Evolutionary conservation across 2,888 invertebrate genomes (phyloP).

Genomic region (Ectemnius cavifrons): DNA sequence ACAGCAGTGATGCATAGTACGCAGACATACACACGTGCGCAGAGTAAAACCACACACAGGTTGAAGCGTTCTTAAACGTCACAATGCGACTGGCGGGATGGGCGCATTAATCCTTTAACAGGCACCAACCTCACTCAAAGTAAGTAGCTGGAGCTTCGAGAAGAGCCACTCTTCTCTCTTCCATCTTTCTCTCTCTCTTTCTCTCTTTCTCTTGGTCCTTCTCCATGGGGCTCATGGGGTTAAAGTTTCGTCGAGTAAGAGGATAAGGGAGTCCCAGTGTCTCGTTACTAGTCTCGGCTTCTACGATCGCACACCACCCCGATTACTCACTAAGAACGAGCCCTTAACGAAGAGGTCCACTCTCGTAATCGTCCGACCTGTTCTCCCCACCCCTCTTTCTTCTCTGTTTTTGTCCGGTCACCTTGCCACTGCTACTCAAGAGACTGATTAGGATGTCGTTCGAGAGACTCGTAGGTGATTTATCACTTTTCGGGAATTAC

Average conservation of each 20-base stretch:
- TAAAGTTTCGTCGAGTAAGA: conserved; percentile 37
- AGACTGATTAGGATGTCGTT: not conserved
- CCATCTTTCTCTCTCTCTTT: not conserved
- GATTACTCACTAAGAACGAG: too few relatives aligned
- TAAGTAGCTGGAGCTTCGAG: conserved; percentile 41
- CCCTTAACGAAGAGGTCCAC: not conserved
- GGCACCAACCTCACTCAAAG: conserved; percentile 29
- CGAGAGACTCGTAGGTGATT: too few relatives aligned
- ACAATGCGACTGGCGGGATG: conserved; percentile 56
- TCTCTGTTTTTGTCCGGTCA: conserved; percentile 1
- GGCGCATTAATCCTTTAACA: conserved; percentile 59
- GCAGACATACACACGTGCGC: conserved; percentile 34
- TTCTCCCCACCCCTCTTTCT: not conserved
- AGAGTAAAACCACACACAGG: too few relatives aligned
- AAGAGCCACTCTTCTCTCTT: conserved; percentile 34
- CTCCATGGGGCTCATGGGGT: not conserved
- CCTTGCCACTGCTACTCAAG: conserved; percentile 1
- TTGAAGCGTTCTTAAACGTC: conserved; percentile 52
- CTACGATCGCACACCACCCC: too few relatives aligned
- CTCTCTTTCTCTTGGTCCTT: too few relatives aligned
- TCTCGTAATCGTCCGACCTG: too few relatives aligned
- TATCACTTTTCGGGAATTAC: too few relatives aligned
- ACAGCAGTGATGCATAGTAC: conserved; percentile 59
- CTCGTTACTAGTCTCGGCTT: conserved; percentile 40
- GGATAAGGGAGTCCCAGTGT: conserved; percentile 43